Percentiles rank a stretch among this genome's conserved stretches.
These are phyloP conservation scores for Atherix ibis DNA, from an alignment of 2,888 invertebrate genomes.

Conservation along the genomic window DNA sequence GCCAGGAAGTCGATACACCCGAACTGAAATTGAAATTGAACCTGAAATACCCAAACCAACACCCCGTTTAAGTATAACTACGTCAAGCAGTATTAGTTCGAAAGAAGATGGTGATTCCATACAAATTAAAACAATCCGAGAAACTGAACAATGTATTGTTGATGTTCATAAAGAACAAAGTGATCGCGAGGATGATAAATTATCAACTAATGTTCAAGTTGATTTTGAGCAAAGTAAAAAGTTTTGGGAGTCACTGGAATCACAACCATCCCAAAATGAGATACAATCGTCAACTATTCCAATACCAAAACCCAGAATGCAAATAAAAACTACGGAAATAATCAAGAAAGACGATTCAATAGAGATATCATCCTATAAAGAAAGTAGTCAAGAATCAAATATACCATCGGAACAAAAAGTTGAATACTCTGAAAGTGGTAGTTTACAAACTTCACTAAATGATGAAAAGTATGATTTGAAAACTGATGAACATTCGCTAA, in stretches of 20 bases:
- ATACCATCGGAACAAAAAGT: slow-evolving; percentile 12
- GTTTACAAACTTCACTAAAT: slow-evolving; percentile 7
- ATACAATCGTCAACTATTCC: slow-evolving; percentile 15
- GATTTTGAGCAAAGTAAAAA: slow-evolving; percentile 13
- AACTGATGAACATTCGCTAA: slow-evolving; percentile 9
- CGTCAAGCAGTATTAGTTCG: slow-evolving; percentile 16
- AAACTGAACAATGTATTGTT: neutral
- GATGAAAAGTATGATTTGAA: slow-evolving; percentile 6
- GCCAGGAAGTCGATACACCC: slow-evolving; percentile 25
- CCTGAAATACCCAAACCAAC: slow-evolving; percentile 35
- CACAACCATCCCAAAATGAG: slow-evolving; percentile 3
- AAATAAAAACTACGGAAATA: slow-evolving; percentile 20
- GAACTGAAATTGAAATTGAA: too few relatives aligned
- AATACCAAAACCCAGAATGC: slow-evolving; percentile 26
- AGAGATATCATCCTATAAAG: slow-evolving; percentile 6
- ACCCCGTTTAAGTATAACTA: slow-evolving; percentile 31
- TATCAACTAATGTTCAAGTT: slow-evolving; percentile 2
- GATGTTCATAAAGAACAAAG: neutral
- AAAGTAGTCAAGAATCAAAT: slow-evolving; percentile 9
- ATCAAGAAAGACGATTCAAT: slow-evolving; percentile 15
- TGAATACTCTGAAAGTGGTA: slow-evolving; percentile 12
- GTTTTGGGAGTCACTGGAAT: slow-evolving; percentile 13
- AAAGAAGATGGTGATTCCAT: slow-evolving; percentile 6
- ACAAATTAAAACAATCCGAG: neutral
- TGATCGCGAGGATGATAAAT: slow-evolving; percentile 1